These are phyloP conservation scores for Pseudochirops cupreus DNA, from an alignment of 2,797 vertebrate species.

Conservation along the genomic window DNA sequence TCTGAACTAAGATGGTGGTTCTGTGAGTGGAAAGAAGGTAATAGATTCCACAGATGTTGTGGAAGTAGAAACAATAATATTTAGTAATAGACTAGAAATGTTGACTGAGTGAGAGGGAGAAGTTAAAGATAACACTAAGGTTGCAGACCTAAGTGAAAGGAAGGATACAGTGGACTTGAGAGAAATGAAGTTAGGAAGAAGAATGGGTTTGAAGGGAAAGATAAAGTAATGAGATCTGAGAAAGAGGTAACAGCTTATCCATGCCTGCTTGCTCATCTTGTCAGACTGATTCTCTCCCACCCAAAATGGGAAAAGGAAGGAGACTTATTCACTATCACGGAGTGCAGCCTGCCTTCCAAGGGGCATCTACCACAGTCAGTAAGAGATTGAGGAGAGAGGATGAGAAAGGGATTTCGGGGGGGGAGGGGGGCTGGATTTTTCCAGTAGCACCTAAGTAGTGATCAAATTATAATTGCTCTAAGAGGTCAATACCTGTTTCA, in stretches of 20 bases:
- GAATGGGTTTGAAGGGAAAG: neutral
- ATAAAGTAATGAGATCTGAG: neutral
- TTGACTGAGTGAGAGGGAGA: neutral
- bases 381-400: neutral
- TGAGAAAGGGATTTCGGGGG: too few species aligned
- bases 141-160: neutral
- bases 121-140: neutral
- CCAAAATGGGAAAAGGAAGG: neutral
- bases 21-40: neutral
- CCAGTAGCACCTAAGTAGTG: too few species aligned
- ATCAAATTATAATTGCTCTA: too few species aligned
- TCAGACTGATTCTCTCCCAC: neutral
- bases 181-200: neutral
- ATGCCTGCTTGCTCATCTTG: neutral
- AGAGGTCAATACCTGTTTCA: too few species aligned
- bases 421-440: too few species aligned
- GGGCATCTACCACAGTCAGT: neutral
- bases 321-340: neutral
- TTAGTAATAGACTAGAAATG: neutral
- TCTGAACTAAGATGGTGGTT: neutral
- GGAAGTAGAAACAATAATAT: neutral
- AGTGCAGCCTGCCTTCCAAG: neutral
- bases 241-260: neutral
- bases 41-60: neutral
- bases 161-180: neutral